These are phyloP conservation scores for Psilopsiagon aymara DNA, from an alignment of 2,113 vertebrate genomes.

Conservation along the genomic window DNA sequence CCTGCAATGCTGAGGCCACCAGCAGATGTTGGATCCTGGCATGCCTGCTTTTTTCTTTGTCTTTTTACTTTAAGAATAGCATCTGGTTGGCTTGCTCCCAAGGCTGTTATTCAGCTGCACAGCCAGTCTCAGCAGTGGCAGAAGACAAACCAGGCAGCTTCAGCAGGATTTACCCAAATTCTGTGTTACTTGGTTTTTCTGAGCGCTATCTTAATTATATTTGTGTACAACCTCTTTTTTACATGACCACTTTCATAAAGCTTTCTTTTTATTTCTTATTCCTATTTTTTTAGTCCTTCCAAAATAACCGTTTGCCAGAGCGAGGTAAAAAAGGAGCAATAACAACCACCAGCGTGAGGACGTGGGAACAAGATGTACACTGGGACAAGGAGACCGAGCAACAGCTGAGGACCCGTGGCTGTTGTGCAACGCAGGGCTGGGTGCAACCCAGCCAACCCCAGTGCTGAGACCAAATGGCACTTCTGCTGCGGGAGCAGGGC, in stretches of 20 bases:
- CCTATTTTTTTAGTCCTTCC: neutral
- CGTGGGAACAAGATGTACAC: fast-evolving
- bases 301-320: neutral
- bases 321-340: neutral
- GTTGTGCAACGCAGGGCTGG: neutral
- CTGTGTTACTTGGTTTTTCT: neutral
- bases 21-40: neutral
- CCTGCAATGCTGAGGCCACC: neutral
- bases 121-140: neutral
- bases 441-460: neutral
- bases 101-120: neutral
- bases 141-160: neutral
- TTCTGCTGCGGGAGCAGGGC: neutral
- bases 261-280: neutral
- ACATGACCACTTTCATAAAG: neutral
- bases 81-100: conserved; percentile 23
- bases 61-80: neutral
- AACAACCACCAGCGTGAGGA: neutral
- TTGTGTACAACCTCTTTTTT: neutral
- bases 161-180: neutral
- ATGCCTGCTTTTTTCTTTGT: fast-evolving
- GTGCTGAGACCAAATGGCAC: neutral
- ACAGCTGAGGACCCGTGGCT: fast-evolving
- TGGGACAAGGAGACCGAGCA: neutral
- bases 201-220: neutral